Percentiles rank a stretch among this genome's conserved stretches.
Conservation (phyloP, 2,113 vertebrate genomes). For the Tenebrosternarchus preto region DNA sequence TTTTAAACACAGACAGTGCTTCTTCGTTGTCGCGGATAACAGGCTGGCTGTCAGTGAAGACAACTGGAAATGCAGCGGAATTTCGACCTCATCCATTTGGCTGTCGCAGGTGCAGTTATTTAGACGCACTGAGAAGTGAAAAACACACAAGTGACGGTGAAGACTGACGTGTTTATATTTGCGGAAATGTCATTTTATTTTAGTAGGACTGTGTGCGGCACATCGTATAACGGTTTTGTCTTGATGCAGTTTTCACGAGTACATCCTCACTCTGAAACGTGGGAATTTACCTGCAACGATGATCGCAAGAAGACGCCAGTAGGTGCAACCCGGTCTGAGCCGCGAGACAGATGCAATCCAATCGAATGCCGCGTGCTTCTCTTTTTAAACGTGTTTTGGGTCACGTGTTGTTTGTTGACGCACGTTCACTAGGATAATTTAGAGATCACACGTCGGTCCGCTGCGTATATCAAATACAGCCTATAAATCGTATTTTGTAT, state of each 20-base stretch:
- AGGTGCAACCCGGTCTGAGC: slow-evolving; percentile 35
- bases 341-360: slow-evolving; percentile 18
- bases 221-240: slow-evolving; percentile 25
- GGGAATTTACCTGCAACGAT: slow-evolving; percentile 27
- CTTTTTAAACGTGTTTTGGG: slow-evolving; percentile 49
- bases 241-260: slow-evolving; percentile 5
- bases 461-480: neutral
- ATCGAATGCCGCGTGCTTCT: slow-evolving; percentile 25
- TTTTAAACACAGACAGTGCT: neutral
- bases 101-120: slow-evolving; percentile 52
- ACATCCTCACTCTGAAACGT: neutral
- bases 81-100: slow-evolving; percentile 34
- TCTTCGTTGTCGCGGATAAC: slow-evolving; percentile 22
- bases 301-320: slow-evolving; percentile 21
- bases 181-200: slow-evolving; percentile 25
- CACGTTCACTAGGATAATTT: slow-evolving; percentile 49
- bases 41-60: slow-evolving; percentile 5
- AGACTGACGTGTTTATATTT: slow-evolving; percentile 29
- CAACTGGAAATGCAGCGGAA: slow-evolving; percentile 11
- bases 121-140: slow-evolving; percentile 17
- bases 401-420: slow-evolving; percentile 72
- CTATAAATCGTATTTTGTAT: neutral
- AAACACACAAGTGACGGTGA: slow-evolving; percentile 27
- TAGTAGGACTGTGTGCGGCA: neutral
- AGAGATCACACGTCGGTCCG: slow-evolving; percentile 36